Evolutionary conservation across 1,140 invertebrate species (phyloP).

Genomic region (Euborellia annulipes): DNA sequence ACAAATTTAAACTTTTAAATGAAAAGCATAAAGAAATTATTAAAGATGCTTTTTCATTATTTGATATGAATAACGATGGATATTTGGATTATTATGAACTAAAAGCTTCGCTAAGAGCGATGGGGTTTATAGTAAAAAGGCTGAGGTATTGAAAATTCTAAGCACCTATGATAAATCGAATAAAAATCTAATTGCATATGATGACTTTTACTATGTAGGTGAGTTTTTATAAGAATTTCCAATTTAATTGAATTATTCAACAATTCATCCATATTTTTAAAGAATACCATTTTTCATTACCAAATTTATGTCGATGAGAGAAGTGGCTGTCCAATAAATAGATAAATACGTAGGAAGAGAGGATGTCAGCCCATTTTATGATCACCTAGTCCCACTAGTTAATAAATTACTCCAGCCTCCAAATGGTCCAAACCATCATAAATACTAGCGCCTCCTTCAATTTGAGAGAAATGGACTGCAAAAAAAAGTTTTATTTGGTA

Average conservation of each 20-base stretch:
- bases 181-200: constrained; percentile 15
- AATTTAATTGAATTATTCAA: not conserved
- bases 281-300: too few relatives aligned
- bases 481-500: too few relatives aligned
- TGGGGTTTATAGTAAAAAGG: constrained; percentile 15
- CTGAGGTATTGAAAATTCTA: constrained; percentile 13
- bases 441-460: too few relatives aligned
- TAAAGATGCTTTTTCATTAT: constrained; percentile 14
- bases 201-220: constrained; percentile 17
- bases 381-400: too few relatives aligned
- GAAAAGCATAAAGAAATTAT: constrained; percentile 11
- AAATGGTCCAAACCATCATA: too few relatives aligned
- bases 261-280: too few relatives aligned
- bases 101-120: constrained; percentile 16
- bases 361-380: too few relatives aligned
- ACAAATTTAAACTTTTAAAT: not conserved
- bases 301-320: too few relatives aligned
- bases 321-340: too few relatives aligned
- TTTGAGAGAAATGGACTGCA: too few relatives aligned
- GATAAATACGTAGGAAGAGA: too few relatives aligned
- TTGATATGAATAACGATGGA: constrained; percentile 18
- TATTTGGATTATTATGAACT: constrained; percentile 18
- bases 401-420: too few relatives aligned
- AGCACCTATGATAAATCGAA: constrained; percentile 15
- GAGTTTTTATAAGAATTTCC: not conserved